These are phyloP conservation scores for Pheosia tremula DNA, from an alignment of 2,888 invertebrate species.

Conservation along the genomic window DNA sequence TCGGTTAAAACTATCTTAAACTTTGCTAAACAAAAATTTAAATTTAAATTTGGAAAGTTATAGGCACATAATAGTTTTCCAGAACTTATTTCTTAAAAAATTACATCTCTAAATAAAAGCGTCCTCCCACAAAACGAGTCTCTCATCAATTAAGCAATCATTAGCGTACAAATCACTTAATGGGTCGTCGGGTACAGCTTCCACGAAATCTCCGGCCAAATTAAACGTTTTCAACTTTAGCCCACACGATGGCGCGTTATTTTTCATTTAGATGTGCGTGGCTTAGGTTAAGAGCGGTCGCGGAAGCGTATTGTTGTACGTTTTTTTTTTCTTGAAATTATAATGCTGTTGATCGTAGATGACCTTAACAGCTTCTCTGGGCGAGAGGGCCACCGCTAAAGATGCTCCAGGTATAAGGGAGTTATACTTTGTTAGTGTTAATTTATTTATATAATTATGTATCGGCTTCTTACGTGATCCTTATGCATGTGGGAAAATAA, in stretches of 20 bases:
- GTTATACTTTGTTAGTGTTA: too few relatives aligned
- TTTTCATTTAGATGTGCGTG: conserved; percentile 32
- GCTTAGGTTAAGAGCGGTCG: neutral
- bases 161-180: conserved; percentile 63
- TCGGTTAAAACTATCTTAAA: too few relatives aligned
- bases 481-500: too few relatives aligned
- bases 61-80: too few relatives aligned
- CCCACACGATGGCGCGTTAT: conserved; percentile 58
- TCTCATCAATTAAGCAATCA: conserved; percentile 30
- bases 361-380: too few relatives aligned
- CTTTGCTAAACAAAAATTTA: too few relatives aligned
- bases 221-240: conserved; percentile 71
- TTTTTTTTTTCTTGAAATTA: too few relatives aligned
- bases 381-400: too few relatives aligned
- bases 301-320: neutral
- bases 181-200: conserved; percentile 51
- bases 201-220: conserved; percentile 65
- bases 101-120: conserved; percentile 9
- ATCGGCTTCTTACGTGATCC: too few relatives aligned
- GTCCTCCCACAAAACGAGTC: conserved; percentile 17
- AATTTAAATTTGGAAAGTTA: too few relatives aligned
- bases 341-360: neutral
- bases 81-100: neutral
- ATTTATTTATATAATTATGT: too few relatives aligned
- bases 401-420: too few relatives aligned